Evolutionary conservation across 1,140 invertebrate genomes (phyloP).

Genomic region (Argopecten irradians): DNA sequence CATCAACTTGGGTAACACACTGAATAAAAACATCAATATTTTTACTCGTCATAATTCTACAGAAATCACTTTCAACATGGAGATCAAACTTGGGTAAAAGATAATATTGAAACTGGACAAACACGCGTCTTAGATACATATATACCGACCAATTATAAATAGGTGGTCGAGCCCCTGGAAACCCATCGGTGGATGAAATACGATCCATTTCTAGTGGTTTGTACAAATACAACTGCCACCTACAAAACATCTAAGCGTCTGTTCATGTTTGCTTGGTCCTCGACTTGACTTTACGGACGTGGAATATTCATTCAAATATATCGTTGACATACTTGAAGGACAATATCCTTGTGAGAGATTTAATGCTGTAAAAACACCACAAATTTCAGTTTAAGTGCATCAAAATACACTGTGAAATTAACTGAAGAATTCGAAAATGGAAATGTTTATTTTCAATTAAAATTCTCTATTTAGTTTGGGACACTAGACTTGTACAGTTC

Average conservation of each 20-base stretch:
- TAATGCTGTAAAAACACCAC: neutral
- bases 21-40: neutral
- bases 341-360: neutral
- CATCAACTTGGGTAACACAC: neutral
- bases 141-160: neutral
- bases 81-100: constrained; percentile 2
- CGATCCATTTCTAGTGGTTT: neutral
- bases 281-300: neutral
- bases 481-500: neutral
- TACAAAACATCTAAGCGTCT: constrained; percentile 22
- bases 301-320: constrained; percentile 23
- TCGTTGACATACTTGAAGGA: neutral
- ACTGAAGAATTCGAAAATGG: neutral
- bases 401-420: neutral
- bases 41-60: neutral
- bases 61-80: neutral
- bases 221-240: neutral
- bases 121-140: neutral
- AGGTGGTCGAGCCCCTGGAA: neutral
- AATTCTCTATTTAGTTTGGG: neutral
- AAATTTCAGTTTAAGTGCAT: neutral
- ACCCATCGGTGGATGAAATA: neutral
- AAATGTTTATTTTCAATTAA: constrained; percentile 19
- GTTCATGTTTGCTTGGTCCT: neutral
- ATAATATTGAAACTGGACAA: constrained; percentile 1